Evolutionary conservation across 2,797 vertebrate species (phyloP).

Genomic region (Takifugu rubripes): DNA sequence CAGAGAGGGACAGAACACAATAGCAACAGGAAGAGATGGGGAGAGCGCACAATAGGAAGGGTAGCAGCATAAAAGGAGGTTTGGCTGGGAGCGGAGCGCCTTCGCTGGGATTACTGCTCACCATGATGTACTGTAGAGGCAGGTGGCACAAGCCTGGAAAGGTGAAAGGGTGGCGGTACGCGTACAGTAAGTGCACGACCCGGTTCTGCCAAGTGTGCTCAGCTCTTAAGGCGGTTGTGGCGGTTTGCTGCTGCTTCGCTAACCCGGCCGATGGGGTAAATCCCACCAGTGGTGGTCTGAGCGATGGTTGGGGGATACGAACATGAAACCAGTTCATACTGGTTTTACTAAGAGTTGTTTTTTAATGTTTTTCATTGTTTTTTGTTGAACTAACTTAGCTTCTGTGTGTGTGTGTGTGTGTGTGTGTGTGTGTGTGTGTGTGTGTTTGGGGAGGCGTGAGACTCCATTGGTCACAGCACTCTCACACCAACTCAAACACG

Average conservation of each 20-base stretch:
- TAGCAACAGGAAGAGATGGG: slow-evolving; percentile 56
- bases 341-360: slow-evolving; percentile 10
- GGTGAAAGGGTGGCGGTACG: slow-evolving; percentile 53
- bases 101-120: slow-evolving; percentile 22
- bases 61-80: slow-evolving; percentile 29
- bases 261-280: no score
- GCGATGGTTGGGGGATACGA: slow-evolving; percentile 9
- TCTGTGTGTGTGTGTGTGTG: not conserved
- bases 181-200: slow-evolving; percentile 60
- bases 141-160: slow-evolving; percentile 53
- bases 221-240: not conserved
- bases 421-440: not conserved
- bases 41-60: slow-evolving; percentile 36
- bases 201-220: slow-evolving; percentile 12
- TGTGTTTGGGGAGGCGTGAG: no score
- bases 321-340: slow-evolving; percentile 5
- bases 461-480: not conserved
- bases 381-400: slow-evolving; percentile 1
- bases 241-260: no score
- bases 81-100: slow-evolving; percentile 21
- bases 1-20: slow-evolving; percentile 56
- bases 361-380: not conserved
- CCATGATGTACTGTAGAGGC: slow-evolving; percentile 53
- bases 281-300: not conserved
- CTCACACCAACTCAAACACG: slow-evolving; percentile 25